A percentile compares a stretch with the other conserved stretches of the same genome.
Conservation (phyloP, 2,888 invertebrate species). For the Stenchaetothrips biformis region DNA sequence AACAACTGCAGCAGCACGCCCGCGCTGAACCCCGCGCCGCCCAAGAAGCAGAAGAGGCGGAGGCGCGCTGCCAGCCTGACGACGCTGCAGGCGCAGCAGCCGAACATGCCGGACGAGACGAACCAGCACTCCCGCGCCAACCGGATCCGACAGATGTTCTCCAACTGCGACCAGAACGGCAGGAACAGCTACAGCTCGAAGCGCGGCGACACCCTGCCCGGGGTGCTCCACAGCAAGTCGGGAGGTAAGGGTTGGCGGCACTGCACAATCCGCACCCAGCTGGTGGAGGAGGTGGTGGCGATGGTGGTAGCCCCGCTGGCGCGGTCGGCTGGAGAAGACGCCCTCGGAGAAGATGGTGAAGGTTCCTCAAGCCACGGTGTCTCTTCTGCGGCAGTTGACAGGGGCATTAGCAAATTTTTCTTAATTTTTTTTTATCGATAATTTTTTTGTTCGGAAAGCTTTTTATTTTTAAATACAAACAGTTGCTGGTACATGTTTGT, state of each 20-base stretch:
- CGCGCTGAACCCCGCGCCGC: slow-evolving; percentile 5
- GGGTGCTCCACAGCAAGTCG: slow-evolving; percentile 48
- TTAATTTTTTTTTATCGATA: too few species aligned
- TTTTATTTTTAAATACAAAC: too few species aligned
- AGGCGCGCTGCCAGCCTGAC: slow-evolving; percentile 36
- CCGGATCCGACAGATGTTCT: slow-evolving; percentile 42
- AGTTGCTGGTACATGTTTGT: too few species aligned
- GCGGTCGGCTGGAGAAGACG: neutral
- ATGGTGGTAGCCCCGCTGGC: neutral
- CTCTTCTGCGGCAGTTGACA: too few species aligned
- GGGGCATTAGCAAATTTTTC: too few species aligned
- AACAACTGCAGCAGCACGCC: slow-evolving; percentile 32
- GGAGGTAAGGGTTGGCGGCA: slow-evolving; percentile 46
- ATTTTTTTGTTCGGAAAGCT: too few species aligned
- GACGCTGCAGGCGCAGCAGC: slow-evolving; percentile 24
- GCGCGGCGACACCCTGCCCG: slow-evolving; percentile 45
- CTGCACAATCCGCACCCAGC: slow-evolving; percentile 10
- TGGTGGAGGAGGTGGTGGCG: neutral
- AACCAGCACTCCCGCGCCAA: slow-evolving; percentile 41
- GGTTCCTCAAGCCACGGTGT: too few species aligned
- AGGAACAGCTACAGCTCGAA: slow-evolving; percentile 28
- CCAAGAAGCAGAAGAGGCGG: slow-evolving; percentile 31
- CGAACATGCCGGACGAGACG: slow-evolving; percentile 37
- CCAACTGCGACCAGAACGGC: slow-evolving; percentile 36
- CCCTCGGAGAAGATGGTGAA: too few species aligned